phyloP scores from a whole-genome alignment of 2,888 invertebrate genomes.

The Phyto melanocephala region DNA sequence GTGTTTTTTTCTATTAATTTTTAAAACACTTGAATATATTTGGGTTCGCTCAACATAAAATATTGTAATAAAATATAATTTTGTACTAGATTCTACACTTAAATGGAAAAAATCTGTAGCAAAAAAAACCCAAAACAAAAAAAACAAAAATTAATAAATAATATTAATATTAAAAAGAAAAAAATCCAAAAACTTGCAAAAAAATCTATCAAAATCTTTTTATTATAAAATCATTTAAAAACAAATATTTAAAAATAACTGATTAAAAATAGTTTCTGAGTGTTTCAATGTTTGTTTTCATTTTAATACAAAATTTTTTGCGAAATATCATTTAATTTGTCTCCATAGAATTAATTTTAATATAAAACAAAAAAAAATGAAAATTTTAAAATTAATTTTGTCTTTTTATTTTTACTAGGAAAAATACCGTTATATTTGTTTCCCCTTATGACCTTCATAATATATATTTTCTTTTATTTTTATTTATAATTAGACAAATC shows the following conservation, averaged over 20 bases:
- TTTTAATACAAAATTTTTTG: slow-evolving; percentile 27
- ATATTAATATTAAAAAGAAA: slow-evolving; percentile 47
- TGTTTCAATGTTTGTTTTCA: slow-evolving; percentile 62
- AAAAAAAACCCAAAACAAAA: slow-evolving; percentile 47
- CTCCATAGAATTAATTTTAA: slow-evolving; percentile 32
- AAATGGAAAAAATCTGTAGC: slow-evolving; percentile 56
- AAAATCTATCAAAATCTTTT: slow-evolving; percentile 48
- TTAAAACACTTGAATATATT: slow-evolving; percentile 57
- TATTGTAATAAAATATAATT: slow-evolving; percentile 58
- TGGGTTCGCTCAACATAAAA: slow-evolving; percentile 67
- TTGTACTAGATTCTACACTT: slow-evolving; percentile 58
- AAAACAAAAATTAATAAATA: slow-evolving; percentile 47
- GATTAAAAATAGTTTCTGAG: slow-evolving; percentile 53
- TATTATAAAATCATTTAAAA: slow-evolving; percentile 33
- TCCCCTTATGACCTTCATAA: slow-evolving; percentile 36
- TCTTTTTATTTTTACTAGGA: slow-evolving; percentile 35
- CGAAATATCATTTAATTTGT: slow-evolving; percentile 24
- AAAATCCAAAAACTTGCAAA: slow-evolving; percentile 41
- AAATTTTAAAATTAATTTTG: slow-evolving; percentile 21
- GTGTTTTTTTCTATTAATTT: slow-evolving; percentile 32
- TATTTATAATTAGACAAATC: slow-evolving; percentile 25
- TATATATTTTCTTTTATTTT: slow-evolving; percentile 15
- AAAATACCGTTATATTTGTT: slow-evolving; percentile 56
- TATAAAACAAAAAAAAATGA: too few species aligned
- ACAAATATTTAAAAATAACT: slow-evolving; percentile 19